Evolutionary conservation across 2,888 invertebrate genomes (phyloP).

Genomic region (Allacma fusca): DNA sequence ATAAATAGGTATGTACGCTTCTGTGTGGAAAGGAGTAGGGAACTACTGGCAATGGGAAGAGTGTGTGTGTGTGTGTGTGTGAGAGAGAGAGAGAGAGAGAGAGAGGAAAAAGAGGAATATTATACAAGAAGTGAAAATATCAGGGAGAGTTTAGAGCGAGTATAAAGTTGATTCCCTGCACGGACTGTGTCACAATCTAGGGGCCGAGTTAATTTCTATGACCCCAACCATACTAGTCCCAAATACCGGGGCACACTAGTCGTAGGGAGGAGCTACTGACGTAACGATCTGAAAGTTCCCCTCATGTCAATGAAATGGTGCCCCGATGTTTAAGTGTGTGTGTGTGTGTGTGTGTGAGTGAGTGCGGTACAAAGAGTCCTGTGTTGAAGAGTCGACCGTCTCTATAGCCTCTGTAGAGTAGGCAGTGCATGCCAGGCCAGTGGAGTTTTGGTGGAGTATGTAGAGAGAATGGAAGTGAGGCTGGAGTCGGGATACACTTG

Average conservation of each 20-base stretch:
- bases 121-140: neutral
- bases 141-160: neutral
- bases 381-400: neutral
- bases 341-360: neutral
- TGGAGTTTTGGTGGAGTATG: neutral
- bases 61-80: too few species aligned
- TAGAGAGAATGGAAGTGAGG: neutral
- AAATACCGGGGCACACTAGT: slow-evolving; percentile 24
- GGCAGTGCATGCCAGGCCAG: neutral
- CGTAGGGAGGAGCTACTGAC: slow-evolving; percentile 30
- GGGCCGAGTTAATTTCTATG: slow-evolving; percentile 28
- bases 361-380: neutral
- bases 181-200: slow-evolving; percentile 23
- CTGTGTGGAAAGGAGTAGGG: neutral
- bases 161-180: slow-evolving; percentile 4
- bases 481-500: slow-evolving; percentile 16
- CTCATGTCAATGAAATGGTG: slow-evolving; percentile 24
- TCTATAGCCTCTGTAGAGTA: neutral
- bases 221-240: slow-evolving; percentile 17
- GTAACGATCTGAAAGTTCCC: slow-evolving; percentile 23
- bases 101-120: neutral
- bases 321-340: neutral
- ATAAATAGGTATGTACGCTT: neutral
- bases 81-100: neutral
- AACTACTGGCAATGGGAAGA: too few species aligned